Evolutionary conservation across 2,797 vertebrate species (phyloP).

Genomic region (Alectoris magna): DNA sequence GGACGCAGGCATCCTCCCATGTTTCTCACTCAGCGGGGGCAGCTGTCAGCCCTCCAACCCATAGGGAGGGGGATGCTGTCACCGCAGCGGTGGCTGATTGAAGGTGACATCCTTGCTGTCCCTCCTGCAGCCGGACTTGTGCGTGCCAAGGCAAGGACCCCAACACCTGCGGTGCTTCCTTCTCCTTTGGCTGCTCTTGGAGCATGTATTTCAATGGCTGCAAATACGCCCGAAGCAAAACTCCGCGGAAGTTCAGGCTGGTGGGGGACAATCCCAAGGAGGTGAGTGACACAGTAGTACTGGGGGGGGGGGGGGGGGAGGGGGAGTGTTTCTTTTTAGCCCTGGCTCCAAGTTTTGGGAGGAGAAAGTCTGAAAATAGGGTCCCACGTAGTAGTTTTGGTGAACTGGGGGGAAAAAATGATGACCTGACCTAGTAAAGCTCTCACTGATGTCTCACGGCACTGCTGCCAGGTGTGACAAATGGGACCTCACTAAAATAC

Average conservation of each 20-base stretch:
- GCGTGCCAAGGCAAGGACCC: constrained; percentile 95
- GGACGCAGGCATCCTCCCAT: not conserved
- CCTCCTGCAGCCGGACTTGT: constrained; percentile 90
- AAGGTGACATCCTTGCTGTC: not conserved
- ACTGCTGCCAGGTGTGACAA: not conserved
- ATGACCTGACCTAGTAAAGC: not conserved
- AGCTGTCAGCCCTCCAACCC: not conserved
- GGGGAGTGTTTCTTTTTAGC: not conserved
- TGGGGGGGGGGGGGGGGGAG: accelerated
- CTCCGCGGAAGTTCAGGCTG: constrained; percentile 95
- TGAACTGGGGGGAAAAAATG: not conserved
- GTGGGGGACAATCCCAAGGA: constrained; percentile 95
- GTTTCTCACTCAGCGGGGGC: not conserved
- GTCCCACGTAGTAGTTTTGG: not conserved
- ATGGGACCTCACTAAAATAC: not conserved
- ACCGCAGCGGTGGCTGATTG: accelerated
- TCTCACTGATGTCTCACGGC: not conserved
- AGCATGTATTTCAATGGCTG: constrained; percentile 99
- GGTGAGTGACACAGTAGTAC: constrained; percentile 71
- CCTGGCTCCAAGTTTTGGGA: not conserved
- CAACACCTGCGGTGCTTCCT: constrained; percentile 93
- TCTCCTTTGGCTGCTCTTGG: constrained; percentile 98
- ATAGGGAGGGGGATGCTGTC: not conserved
- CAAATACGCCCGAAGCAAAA: constrained; percentile 97
- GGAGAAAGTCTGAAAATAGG: not conserved